phyloP scores from a whole-genome alignment of 2,113 vertebrate genomes.

The Mobula hypostoma region DNA sequence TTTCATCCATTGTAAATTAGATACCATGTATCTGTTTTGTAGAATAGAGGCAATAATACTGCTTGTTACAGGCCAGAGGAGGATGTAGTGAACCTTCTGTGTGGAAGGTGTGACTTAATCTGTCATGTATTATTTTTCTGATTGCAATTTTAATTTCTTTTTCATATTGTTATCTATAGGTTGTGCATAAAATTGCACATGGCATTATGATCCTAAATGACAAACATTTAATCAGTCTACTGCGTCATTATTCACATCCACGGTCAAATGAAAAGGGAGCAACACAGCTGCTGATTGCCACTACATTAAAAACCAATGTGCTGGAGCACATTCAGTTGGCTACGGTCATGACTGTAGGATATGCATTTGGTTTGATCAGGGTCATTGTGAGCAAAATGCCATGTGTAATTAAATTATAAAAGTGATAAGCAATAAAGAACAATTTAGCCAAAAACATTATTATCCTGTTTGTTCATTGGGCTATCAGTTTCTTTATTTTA shows the following conservation, averaged over 20 bases:
- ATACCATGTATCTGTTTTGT: constrained; percentile 19
- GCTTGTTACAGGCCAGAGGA: neutral
- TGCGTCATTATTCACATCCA: neutral
- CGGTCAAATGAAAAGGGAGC: neutral
- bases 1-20: constrained; percentile 13
- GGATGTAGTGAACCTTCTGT: neutral
- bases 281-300: neutral
- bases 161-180: neutral
- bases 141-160: neutral
- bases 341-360: neutral
- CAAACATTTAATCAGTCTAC: neutral
- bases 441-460: neutral
- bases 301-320: too few relatives aligned
- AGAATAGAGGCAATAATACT: neutral
- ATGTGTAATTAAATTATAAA: neutral
- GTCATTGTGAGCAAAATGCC: neutral
- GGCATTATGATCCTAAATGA: neutral
- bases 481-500: neutral
- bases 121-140: neutral
- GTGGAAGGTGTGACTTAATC: neutral
- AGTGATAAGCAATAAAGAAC: neutral
- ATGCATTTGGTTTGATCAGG: neutral
- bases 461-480: neutral
- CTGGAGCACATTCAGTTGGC: neutral
- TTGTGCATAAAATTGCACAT: neutral